Evolutionary conservation across 2,797 vertebrate species (phyloP).

Genomic region (Valencia hispanica): DNA sequence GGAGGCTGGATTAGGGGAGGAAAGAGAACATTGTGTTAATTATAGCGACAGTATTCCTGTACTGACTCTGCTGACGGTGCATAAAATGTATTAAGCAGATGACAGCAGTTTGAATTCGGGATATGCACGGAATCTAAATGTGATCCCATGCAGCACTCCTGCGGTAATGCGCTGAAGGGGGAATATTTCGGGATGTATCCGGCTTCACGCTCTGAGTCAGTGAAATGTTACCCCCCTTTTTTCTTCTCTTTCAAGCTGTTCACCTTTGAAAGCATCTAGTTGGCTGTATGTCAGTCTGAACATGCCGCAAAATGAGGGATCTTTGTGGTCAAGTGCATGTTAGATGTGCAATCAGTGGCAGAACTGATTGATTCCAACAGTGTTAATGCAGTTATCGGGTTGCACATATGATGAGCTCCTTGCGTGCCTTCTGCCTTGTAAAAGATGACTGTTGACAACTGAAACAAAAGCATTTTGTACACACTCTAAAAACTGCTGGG

Average conservation of each 20-base stretch:
- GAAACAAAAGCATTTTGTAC: slow-evolving; percentile 53
- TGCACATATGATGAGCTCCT: slow-evolving; percentile 69
- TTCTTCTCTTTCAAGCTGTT: slow-evolving; percentile 30
- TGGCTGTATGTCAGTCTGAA: slow-evolving; percentile 47
- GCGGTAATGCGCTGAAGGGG: slow-evolving; percentile 30
- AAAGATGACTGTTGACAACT: slow-evolving; percentile 69
- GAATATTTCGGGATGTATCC: slow-evolving; percentile 48
- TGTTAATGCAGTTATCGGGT: slow-evolving; percentile 42
- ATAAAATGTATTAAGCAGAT: slow-evolving; percentile 40
- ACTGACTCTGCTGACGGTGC: slow-evolving; percentile 43
- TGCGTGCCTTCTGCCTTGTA: slow-evolving; percentile 75
- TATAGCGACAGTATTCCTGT: slow-evolving; percentile 38
- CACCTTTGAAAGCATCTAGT: slow-evolving; percentile 48
- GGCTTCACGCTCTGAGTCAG: slow-evolving; percentile 53
- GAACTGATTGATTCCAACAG: slow-evolving; percentile 43
- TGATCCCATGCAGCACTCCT: slow-evolving; percentile 39
- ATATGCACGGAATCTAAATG: slow-evolving; percentile 51
- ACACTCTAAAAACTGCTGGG: not conserved
- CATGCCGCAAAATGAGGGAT: slow-evolving; percentile 52
- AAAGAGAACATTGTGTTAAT: slow-evolving; percentile 36
- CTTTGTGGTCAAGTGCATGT: slow-evolving; percentile 45
- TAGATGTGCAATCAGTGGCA: slow-evolving; percentile 43
- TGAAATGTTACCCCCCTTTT: slow-evolving; percentile 51
- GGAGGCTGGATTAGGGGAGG: slow-evolving; percentile 28
- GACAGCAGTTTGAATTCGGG: slow-evolving; percentile 61